Evolutionary conservation across 2,797 vertebrate species (phyloP), one percentile per base, ranked within the genome.

Genomic region (Mycteria americana): DNA sequence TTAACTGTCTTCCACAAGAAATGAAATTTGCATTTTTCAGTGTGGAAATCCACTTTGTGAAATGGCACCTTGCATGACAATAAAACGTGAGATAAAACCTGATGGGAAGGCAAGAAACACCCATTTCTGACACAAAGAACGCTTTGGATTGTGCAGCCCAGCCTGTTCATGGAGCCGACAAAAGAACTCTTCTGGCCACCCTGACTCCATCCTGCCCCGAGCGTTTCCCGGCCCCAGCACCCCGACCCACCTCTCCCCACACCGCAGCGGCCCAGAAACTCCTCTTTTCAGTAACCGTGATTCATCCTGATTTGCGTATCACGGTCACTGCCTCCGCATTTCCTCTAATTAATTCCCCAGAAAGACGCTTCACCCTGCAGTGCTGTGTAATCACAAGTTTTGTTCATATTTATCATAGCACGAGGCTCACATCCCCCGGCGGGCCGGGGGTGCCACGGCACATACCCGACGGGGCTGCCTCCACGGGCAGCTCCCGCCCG

Each of bases 1-100:
- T 85, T 95, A 95, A 67, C 93, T 68, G 93, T 83, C 93, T 93
- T 70, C 84, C 82, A 69, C 64, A 85, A 91, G 85, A 85, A 80
- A 77, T 39, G 51, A 51, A 69, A 95, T 96, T 92, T 91, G 88
- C 95, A 91, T 91, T 93, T 83, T 68, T 78, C 13, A 0, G 31
- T 23, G 54, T 17, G 74, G 83, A 90, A 86, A 72, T n/a, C 16
- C 14, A 6, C 73, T 62, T 2, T 33, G 83, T 84, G 88, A 74
- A 68, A 28, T 10, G 77, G 85, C 85, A 94, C 50, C 92, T 84
- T 28, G 81, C 84, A n/a, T 27, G 57, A 46, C 82, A 93, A 46
- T 46, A 43, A 59, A 41, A 13, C 2, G 2, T 2, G 80, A 15
- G 50, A 31, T 59, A 9, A 48, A 37, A 10, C 39, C 64, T 7